Base-by-base conservation (phyloP, 2,113 vertebrate genomes). In the Eubucco bourcierii region DNA sequence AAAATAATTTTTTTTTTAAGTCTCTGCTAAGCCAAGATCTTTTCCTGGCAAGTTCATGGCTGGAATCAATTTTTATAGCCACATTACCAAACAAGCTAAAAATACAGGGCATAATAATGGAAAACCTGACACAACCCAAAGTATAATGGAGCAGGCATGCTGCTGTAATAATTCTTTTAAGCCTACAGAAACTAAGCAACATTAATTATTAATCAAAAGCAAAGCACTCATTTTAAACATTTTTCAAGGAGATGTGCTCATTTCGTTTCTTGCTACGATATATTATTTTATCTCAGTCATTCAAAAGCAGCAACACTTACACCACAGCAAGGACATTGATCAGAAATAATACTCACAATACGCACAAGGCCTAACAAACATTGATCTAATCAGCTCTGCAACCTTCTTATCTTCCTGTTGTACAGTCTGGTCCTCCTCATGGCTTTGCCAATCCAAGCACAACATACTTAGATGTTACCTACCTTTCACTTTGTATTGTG, bases 161-260 rank as follows among this genome's bases (percentile, higher is more conserved):
- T 95, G 65, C 90, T 97, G 79, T 89, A 97, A 95, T 95, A 96
- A 93, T 89, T 96, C 88, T 95, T 95, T 85, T 94, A 96, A 95
- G 96, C 90, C 93, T 86, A 94, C 92, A 92, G 93, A 95, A 97
- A 95, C 93, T 94, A 96, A 96, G 92, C n/a, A 91, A 58, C 27
- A 33, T 95, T 97, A 97, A 98, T 97, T 95, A 96, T 98, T 98
- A 95, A 97, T 97, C 93, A 97, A 97, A 97, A 96, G 93, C 88
- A 94, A 97, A 90, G 63, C 58, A 83, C 84, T 82, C 82, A 87
- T 96, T 95, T 96, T 86, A 96, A 97, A 86, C 85, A 97, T 88
- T 96, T 97, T 96, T 95, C 21, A 74, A 80, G 90, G 90, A 97
- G 93, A 88, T 74, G 47, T 65, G 41, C 90, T 88, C 84, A 82